Conservation (phyloP, 2,888 invertebrate genomes). For the Hecatera dysodea region DNA sequence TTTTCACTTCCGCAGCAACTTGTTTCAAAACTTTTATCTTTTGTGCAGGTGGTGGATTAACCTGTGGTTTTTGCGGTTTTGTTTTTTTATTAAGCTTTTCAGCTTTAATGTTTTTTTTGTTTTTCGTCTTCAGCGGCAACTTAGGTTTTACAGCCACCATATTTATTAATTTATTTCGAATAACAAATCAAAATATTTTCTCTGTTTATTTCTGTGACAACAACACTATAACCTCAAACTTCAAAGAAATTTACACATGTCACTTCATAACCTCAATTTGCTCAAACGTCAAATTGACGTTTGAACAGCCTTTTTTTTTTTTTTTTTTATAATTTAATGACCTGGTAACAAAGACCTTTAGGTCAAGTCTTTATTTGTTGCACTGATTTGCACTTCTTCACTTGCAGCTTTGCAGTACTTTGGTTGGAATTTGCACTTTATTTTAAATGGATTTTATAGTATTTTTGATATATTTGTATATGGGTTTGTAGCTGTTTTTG, state of each 20-base stretch:
- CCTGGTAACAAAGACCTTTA: too few relatives aligned
- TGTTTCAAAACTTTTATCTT: slow-evolving; percentile 44
- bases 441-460: too few relatives aligned
- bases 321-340: too few relatives aligned
- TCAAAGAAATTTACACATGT: slow-evolving; percentile 31
- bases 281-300: slow-evolving; percentile 24
- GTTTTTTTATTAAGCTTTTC: slow-evolving; percentile 45
- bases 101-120: slow-evolving; percentile 46
- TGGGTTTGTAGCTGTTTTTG: too few relatives aligned
- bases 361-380: too few relatives aligned
- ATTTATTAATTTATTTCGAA: slow-evolving; percentile 10
- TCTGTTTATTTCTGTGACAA: slow-evolving; percentile 13
- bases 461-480: too few relatives aligned
- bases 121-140: slow-evolving; percentile 33
- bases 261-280: slow-evolving; percentile 43
- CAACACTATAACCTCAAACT: slow-evolving; percentile 17
- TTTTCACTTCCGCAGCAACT: slow-evolving; percentile 20
- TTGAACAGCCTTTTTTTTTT: too few relatives aligned
- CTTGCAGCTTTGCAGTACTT: too few relatives aligned
- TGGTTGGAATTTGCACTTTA: too few relatives aligned
- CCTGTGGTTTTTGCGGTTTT: slow-evolving; percentile 34
- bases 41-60: slow-evolving; percentile 15
- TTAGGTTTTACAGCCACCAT: slow-evolving; percentile 61
- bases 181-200: slow-evolving; percentile 7
- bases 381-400: too few relatives aligned